Conservation (phyloP, 2,113 vertebrate genomes). For the Bufo bufo region DNA sequence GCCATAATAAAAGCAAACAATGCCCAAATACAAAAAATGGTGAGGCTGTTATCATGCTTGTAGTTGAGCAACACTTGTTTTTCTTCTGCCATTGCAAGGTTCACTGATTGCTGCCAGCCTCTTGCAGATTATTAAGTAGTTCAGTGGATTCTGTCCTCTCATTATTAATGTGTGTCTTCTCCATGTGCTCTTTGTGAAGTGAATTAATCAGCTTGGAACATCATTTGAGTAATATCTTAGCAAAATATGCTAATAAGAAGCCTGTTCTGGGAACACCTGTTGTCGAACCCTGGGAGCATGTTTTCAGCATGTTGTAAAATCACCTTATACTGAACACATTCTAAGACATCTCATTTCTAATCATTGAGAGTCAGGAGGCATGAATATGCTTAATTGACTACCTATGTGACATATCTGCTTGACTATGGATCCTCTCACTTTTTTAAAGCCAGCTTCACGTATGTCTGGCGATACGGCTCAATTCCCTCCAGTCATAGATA, state of each 20-base stretch:
- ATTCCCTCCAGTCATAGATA: too few species aligned
- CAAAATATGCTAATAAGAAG: neutral
- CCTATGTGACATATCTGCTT: neutral
- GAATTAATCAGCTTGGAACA: conserved; percentile 24
- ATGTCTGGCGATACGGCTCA: too few species aligned
- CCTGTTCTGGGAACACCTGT: conserved; percentile 2
- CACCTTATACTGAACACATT: neutral
- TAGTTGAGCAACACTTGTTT: conserved; percentile 25
- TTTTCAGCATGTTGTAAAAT: neutral
- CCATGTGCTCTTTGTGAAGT: conserved; percentile 6
- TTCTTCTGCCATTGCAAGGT: conserved; percentile 42
- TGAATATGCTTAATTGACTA: neutral
- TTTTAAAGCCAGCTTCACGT: neutral
- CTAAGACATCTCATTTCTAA: neutral
- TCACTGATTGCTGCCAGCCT: conserved; percentile 2
- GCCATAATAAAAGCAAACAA: conserved; percentile 37
- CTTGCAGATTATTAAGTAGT: conserved; percentile 29
- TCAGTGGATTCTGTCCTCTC: conserved; percentile 17
- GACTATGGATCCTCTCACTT: neutral
- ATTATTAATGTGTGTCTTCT: conserved; percentile 16
- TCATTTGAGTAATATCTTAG: neutral
- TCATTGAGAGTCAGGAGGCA: neutral
- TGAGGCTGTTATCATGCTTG: conserved; percentile 29
- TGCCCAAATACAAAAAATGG: conserved; percentile 26
- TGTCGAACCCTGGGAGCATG: neutral